These are phyloP conservation scores for Macropus fuliginosus DNA, from an alignment of 2,797 vertebrate species.

Conservation along the genomic window DNA sequence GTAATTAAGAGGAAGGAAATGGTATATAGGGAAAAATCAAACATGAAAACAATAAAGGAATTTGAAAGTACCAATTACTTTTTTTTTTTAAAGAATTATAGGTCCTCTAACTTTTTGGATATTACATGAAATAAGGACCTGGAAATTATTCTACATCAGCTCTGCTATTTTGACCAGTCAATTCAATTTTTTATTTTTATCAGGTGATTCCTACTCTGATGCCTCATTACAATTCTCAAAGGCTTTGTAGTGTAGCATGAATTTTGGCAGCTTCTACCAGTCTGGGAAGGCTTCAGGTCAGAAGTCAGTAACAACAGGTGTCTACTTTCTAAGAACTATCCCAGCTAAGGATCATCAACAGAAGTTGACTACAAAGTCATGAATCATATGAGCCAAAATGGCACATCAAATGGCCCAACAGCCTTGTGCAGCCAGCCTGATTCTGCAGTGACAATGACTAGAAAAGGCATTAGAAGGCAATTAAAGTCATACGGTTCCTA, in stretches of 20 bases:
- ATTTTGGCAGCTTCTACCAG: not conserved
- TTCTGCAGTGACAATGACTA: not conserved
- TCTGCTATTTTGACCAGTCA: not conserved
- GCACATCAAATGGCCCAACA: not conserved
- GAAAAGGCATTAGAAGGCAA: not conserved
- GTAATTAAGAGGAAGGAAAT: too few relatives aligned
- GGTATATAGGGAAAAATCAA: too few relatives aligned
- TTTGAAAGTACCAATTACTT: too few relatives aligned
- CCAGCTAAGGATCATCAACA: not conserved
- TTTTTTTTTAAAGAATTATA: not conserved
- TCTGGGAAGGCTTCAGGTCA: not conserved
- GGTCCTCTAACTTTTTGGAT: not conserved
- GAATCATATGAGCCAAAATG: not conserved
- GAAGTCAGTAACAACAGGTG: not conserved
- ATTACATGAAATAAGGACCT: not conserved
- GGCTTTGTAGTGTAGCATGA: not conserved
- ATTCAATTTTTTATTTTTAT: not conserved
- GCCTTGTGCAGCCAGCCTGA: not conserved
- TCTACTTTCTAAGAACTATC: not conserved
- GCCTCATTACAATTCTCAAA: not conserved
- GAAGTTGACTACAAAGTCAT: not conserved
- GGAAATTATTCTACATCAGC: not conserved
- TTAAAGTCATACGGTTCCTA: not conserved
- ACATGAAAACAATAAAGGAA: too few relatives aligned
- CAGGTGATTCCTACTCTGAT: not conserved